Evolutionary conservation across 2,113 vertebrate genomes (phyloP).

Genomic region (Mola mola): DNA sequence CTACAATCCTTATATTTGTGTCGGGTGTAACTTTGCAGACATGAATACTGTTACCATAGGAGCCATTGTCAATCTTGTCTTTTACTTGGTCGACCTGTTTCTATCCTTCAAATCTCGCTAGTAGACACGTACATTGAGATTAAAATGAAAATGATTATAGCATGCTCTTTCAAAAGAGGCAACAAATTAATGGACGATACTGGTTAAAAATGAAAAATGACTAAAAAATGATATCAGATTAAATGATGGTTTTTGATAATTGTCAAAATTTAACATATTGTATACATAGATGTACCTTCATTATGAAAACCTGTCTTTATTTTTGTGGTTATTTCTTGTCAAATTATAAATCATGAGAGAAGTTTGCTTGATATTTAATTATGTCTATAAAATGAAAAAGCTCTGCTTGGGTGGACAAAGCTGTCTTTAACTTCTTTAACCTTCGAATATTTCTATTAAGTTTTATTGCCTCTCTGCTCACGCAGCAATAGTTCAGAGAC

Average conservation of each 20-base stretch:
- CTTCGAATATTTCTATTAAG: slow-evolving; percentile 3
- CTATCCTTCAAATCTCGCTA: slow-evolving; percentile 60
- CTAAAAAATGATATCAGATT: background rate
- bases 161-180: too few species aligned
- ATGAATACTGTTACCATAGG: slow-evolving; percentile 68
- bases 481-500: background rate
- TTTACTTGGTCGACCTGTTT: slow-evolving; percentile 80
- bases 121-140: background rate
- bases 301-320: too few species aligned
- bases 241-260: too few species aligned
- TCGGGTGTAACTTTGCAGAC: slow-evolving; percentile 22
- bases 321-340: too few species aligned
- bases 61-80: slow-evolving; percentile 77
- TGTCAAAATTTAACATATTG: too few species aligned
- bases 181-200: too few species aligned
- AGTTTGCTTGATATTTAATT: too few species aligned
- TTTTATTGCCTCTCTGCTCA: slow-evolving; percentile 5
- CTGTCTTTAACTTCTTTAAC: background rate
- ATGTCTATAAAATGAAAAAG: too few species aligned
- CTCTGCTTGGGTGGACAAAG: background rate
- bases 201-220: background rate
- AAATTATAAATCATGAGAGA: too few species aligned
- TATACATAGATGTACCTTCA: too few species aligned
- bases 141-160: background rate
- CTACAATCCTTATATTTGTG: slow-evolving; percentile 48